Evolutionary conservation across 1,140 invertebrate species (phyloP).

Genomic region (Holotrichia oblita): DNA sequence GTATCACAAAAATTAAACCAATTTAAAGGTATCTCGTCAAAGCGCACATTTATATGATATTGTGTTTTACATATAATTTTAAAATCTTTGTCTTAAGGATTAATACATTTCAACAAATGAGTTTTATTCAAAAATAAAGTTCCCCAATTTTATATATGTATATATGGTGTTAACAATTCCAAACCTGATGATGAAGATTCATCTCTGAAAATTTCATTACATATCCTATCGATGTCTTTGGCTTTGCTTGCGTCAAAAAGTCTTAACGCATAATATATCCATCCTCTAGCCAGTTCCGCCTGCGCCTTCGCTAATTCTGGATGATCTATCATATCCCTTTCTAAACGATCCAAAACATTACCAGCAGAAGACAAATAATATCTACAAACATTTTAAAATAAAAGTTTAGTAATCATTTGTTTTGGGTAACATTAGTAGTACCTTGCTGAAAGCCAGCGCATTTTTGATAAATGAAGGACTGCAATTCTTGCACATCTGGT

Average conservation of each 20-base stretch:
- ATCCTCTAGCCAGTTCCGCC: conserved; percentile 54
- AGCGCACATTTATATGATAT: too few species aligned
- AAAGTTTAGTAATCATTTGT: background rate
- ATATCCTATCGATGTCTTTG: conserved; percentile 45
- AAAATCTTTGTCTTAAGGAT: too few species aligned
- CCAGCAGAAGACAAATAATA: conserved; percentile 54
- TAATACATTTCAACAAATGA: too few species aligned
- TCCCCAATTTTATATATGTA: too few species aligned
- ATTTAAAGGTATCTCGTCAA: too few species aligned
- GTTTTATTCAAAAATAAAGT: too few species aligned
- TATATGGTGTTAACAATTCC: background rate
- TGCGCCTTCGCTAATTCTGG: conserved; percentile 49
- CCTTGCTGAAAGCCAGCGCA: conserved; percentile 52
- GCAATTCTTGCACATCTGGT: conserved; percentile 53
- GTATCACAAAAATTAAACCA: background rate
- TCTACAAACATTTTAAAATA: conserved; percentile 42
- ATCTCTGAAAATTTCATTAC: conserved; percentile 44
- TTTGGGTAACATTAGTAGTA: conserved; percentile 26
- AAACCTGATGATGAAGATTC: conserved; percentile 24
- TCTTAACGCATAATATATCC: conserved; percentile 54
- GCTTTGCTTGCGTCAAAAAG: conserved; percentile 52
- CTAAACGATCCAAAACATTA: conserved; percentile 53
- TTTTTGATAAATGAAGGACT: conserved; percentile 50
- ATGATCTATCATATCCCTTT: conserved; percentile 46
- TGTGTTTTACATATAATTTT: too few species aligned